phyloP scores from a whole-genome alignment of 2,113 vertebrate genomes.

The Illadopsis cleaveri region DNA sequence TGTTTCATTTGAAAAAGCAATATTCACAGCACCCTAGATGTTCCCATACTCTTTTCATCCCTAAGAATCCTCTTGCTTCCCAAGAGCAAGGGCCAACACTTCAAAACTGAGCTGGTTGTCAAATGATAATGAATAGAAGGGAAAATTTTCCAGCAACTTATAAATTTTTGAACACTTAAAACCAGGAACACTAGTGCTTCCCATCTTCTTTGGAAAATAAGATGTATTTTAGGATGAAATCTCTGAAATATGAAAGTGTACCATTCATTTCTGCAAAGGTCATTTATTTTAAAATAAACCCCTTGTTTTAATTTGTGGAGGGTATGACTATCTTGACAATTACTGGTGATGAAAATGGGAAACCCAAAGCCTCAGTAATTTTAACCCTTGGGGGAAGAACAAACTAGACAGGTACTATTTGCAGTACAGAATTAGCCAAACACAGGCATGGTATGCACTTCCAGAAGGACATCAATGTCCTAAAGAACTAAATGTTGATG shows the following conservation, averaged over 20 bases:
- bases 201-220: not conserved
- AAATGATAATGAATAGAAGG: not conserved
- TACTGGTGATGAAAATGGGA: not conserved
- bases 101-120: not conserved
- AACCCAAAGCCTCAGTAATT: not conserved
- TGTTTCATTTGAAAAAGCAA: not conserved
- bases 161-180: not conserved
- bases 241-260: not conserved
- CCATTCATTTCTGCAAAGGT: not conserved
- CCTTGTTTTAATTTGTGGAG: not conserved
- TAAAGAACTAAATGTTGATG: not conserved
- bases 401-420: not conserved
- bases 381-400: not conserved
- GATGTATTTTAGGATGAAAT: not conserved
- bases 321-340: not conserved
- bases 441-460: not conserved
- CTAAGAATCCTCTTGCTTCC: not conserved
- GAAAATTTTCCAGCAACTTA: not conserved
- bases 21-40: not conserved
- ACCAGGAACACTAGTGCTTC: not conserved
- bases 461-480: not conserved
- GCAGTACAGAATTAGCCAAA: not conserved
- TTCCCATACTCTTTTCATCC: not conserved
- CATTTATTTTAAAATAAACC: not conserved
- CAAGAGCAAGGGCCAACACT: not conserved